Evolutionary conservation across 2,888 invertebrate genomes (phyloP), one percentile per base, ranked within the genome.

Genomic region (Dynastes tityus): DNA sequence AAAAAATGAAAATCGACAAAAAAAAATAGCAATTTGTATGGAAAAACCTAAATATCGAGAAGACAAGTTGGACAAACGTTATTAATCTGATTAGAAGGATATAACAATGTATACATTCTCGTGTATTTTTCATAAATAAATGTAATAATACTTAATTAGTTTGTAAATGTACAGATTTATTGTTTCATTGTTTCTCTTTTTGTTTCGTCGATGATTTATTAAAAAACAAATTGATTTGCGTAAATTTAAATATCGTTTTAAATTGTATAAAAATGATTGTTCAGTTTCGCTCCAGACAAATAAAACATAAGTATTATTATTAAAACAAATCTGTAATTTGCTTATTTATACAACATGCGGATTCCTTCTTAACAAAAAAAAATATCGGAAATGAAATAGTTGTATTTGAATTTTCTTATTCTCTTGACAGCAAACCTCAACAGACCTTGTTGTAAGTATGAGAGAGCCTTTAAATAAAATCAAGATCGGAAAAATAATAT

Each of bases 131-230:
- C 78, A 70, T 78, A 74, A 74, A 61, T 74, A 74, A 74, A 74
- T 74, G 73, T 74, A 74, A 71, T 64, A 78, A 78, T 78, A 78
- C 78, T 78, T 78, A 78, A 78, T 73, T 78, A 78, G 78, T 78
- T 70, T 64, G 61, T 70, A 78, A 78, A 68, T 73, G 78, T 78
- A 78, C 73, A 71, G 71, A 74, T 74, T 73, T 40, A 22, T 55
- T 55, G 55, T 55, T 55, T 55, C 22, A 16, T 58, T 55, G 16
- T 58, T 73, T 58, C 29, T 61, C 22, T 32, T 71, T 37, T 16
- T 63, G 22, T 73, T 61, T 73, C 45, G 11, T 45, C 45, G 11
- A 45, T 45, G 45, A 45, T 45, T 45, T 63, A 63, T 63, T 63
- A n/a, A 32, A 55, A 55, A 63, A 63, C 63, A 63, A 63, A 13